Percentiles rank a stretch among this genome's conserved stretches.
phyloP scores from a whole-genome alignment of 1,140 invertebrate species.

The Caenorhabditis latens region DNA sequence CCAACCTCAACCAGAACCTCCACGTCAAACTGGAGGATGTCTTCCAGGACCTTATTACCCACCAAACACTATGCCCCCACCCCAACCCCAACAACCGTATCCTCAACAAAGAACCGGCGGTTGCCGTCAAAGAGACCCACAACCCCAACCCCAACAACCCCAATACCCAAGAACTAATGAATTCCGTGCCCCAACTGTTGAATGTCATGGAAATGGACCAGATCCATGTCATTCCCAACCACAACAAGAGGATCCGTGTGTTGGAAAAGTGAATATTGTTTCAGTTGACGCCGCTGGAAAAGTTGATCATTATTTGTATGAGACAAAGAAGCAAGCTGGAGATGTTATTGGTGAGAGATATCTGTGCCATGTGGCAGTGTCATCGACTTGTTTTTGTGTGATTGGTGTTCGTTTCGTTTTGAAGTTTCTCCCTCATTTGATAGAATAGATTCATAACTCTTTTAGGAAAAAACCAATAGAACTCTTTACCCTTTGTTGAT shows the following conservation, averaged over 20 bases:
- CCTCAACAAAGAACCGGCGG: conserved; percentile 42
- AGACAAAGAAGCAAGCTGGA: conserved; percentile 54
- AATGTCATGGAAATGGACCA: conserved; percentile 48
- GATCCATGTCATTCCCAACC: conserved; percentile 44
- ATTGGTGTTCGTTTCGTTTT: background rate
- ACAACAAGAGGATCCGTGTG: conserved; percentile 44
- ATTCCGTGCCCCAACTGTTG: conserved; percentile 37
- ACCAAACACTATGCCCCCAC: conserved; percentile 39
- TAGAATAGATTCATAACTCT: too few species aligned
- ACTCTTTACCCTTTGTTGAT: too few species aligned
- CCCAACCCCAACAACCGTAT: conserved; percentile 32
- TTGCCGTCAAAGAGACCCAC: conserved; percentile 44
- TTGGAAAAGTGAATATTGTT: conserved; percentile 57
- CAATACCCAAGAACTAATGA: conserved; percentile 48
- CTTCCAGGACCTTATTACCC: conserved; percentile 47
- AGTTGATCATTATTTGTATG: conserved; percentile 53
- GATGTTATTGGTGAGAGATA: conserved; percentile 55
- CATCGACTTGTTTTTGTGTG: conserved; percentile 5
- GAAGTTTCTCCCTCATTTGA: background rate
- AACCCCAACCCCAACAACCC: background rate
- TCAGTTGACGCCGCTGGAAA: conserved; percentile 52
- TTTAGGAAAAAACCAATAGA: too few species aligned
- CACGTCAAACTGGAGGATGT: conserved; percentile 49
- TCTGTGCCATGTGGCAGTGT: conserved; percentile 21
- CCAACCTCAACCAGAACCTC: conserved; percentile 40